Conservation (phyloP, 30 jellyfish, hydroid and myxozoan genomes). For the Phacellophora camtschatica region DNA sequence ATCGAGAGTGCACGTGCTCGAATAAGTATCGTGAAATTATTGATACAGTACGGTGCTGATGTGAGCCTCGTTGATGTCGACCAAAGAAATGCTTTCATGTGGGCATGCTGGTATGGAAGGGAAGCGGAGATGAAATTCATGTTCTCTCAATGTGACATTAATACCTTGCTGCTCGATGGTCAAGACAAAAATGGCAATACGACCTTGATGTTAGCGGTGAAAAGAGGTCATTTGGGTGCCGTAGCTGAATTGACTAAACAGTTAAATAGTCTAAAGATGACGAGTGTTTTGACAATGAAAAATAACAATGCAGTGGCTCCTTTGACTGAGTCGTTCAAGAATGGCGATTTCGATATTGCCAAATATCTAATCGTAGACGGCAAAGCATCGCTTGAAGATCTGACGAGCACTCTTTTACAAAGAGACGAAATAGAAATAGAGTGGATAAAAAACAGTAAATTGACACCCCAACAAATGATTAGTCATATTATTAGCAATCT, state of each 20-base stretch:
- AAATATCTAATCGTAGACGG: conserved; percentile 36
- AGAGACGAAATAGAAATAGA: not conserved
- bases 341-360: conserved; percentile 51
- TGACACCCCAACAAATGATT: conserved; percentile 36
- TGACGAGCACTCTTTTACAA: conserved; percentile 15
- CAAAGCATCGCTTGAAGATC: conserved; percentile 29
- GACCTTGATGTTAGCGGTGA: conserved; percentile 28
- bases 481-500: conserved; percentile 10
- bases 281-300: not conserved
- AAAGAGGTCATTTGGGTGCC: conserved; percentile 16
- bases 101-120: conserved; percentile 58
- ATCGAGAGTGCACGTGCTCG: conserved; percentile 3
- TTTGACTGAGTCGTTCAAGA: conserved; percentile 43
- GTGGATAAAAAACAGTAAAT: conserved; percentile 2
- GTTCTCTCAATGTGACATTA: conserved; percentile 16
- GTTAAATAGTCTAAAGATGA: conserved; percentile 16
- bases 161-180: conserved; percentile 17
- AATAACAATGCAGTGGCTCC: conserved; percentile 31
- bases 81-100: conserved; percentile 47
- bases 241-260: not conserved
- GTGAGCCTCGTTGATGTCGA: conserved; percentile 12
- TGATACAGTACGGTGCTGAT: conserved; percentile 19
- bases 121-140: conserved; percentile 19
- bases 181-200: conserved; percentile 43
- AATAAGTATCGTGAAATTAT: conserved; percentile 8